These are phyloP conservation scores for Xiphophorus maculatus DNA, from an alignment of 2,113 vertebrate species.

Conservation along the genomic window DNA sequence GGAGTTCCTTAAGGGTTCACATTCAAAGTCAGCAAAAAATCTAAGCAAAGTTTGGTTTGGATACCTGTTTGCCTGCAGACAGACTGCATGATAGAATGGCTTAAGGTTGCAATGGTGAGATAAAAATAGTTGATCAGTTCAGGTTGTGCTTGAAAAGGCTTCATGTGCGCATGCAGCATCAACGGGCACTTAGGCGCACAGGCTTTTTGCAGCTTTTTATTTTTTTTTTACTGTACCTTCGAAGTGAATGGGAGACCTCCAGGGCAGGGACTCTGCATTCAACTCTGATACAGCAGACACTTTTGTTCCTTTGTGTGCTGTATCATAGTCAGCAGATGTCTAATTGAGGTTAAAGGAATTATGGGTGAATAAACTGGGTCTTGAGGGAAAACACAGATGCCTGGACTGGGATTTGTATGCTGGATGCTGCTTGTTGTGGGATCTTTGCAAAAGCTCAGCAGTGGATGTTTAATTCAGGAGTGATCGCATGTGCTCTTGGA, in stretches of 20 bases:
- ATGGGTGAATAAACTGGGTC: slow-evolving; percentile 71
- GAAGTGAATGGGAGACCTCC: slow-evolving; percentile 36
- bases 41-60: slow-evolving; percentile 32
- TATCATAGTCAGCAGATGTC: slow-evolving; percentile 65
- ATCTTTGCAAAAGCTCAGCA: slow-evolving; percentile 37
- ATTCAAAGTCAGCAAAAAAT: slow-evolving; percentile 11
- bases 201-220: slow-evolving; percentile 17
- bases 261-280: slow-evolving; percentile 36
- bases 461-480: slow-evolving; percentile 64
- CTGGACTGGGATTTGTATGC: slow-evolving; percentile 56
- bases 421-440: slow-evolving; percentile 28
- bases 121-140: slow-evolving; percentile 35
- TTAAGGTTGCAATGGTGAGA: slow-evolving; percentile 4
- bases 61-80: slow-evolving; percentile 26
- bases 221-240: slow-evolving; percentile 40
- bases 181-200: slow-evolving; percentile 5
- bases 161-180: slow-evolving; percentile 7
- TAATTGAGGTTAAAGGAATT: slow-evolving; percentile 74
- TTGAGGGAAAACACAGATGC: slow-evolving; percentile 57
- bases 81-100: slow-evolving; percentile 5
- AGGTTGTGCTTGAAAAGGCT: slow-evolving; percentile 28
- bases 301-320: slow-evolving; percentile 55
- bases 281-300: slow-evolving; percentile 42
- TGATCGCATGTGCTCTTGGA: slow-evolving; percentile 34
- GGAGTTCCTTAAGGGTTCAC: slow-evolving; percentile 16